These are phyloP conservation scores for Epiblema foenella DNA, from an alignment of 2,888 invertebrate species.

Conservation along the genomic window DNA sequence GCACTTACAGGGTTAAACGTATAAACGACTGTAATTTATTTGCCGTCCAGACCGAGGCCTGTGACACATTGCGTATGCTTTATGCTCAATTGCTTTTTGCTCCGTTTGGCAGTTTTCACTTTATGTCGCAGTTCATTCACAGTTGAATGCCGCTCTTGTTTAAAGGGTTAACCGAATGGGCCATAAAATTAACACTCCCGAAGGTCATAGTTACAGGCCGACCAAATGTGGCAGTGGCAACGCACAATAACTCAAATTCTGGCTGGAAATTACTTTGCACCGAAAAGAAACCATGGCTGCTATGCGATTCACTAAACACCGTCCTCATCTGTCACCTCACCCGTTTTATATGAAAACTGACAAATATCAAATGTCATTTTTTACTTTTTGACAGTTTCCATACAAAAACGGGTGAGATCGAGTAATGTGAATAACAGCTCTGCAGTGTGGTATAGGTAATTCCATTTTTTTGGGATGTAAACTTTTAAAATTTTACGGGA, in stretches of 20 bases:
- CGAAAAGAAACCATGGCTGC: neutral
- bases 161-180: constrained; percentile 39
- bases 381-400: too few species aligned
- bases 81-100: constrained; percentile 40
- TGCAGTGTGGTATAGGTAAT: too few species aligned
- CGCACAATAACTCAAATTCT: neutral
- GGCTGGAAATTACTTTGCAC: neutral
- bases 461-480: too few species aligned
- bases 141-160: constrained; percentile 33
- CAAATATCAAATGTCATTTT: too few species aligned
- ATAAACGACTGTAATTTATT: constrained; percentile 71
- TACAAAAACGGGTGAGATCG: too few species aligned
- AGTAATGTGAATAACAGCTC: too few species aligned
- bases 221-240: neutral
- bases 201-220: neutral
- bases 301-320: too few species aligned
- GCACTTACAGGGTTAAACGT: constrained; percentile 52
- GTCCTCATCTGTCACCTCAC: too few species aligned
- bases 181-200: constrained; percentile 16
- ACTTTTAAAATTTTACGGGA: too few species aligned
- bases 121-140: constrained; percentile 42
- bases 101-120: constrained; percentile 39
- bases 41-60: constrained; percentile 57
- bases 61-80: constrained; percentile 51
- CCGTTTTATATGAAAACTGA: too few species aligned